phyloP scores from a whole-genome alignment of 2,888 invertebrate species.

The Zaprionus bogoriensis region DNA sequence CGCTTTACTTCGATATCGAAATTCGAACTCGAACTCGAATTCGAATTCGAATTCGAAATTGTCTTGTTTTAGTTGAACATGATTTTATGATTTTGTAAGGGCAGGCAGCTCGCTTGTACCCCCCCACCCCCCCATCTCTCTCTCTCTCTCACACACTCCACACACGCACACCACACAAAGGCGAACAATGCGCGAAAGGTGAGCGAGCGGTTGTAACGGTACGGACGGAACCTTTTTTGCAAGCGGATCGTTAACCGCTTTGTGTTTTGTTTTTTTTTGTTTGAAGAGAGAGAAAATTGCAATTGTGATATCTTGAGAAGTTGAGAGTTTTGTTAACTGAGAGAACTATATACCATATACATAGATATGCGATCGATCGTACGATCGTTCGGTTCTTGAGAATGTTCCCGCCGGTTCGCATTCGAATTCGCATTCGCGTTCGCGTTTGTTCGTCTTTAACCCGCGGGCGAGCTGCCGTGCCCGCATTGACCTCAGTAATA shows the following conservation, averaged over 20 bases:
- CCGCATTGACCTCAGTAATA: too few relatives aligned
- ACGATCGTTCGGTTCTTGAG: too few relatives aligned
- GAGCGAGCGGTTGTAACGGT: too few relatives aligned
- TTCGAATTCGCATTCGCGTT: too few relatives aligned
- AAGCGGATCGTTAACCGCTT: not conserved
- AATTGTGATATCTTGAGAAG: conserved; percentile 46
- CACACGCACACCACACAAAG: not conserved
- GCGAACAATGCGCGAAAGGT: too few relatives aligned
- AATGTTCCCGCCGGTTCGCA: too few relatives aligned
- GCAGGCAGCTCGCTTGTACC: not conserved
- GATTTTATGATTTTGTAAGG: conserved; percentile 1
- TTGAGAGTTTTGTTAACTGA: not conserved
- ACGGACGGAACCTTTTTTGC: not conserved
- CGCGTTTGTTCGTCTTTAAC: too few relatives aligned
- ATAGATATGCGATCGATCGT: too few relatives aligned
- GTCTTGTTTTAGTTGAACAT: conserved; percentile 34
- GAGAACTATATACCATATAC: not conserved
- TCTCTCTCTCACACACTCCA: not conserved
- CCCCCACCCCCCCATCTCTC: not conserved
- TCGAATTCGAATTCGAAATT: conserved; percentile 33
- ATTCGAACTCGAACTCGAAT: too few relatives aligned
- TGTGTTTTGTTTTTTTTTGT: conserved; percentile 21
- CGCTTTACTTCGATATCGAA: conserved; percentile 26
- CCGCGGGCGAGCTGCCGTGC: too few relatives aligned
- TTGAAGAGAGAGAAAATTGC: conserved; percentile 14